phyloP scores from a whole-genome alignment of 2,797 vertebrate species.

The Xiphorhynchus erythropygius region DNA sequence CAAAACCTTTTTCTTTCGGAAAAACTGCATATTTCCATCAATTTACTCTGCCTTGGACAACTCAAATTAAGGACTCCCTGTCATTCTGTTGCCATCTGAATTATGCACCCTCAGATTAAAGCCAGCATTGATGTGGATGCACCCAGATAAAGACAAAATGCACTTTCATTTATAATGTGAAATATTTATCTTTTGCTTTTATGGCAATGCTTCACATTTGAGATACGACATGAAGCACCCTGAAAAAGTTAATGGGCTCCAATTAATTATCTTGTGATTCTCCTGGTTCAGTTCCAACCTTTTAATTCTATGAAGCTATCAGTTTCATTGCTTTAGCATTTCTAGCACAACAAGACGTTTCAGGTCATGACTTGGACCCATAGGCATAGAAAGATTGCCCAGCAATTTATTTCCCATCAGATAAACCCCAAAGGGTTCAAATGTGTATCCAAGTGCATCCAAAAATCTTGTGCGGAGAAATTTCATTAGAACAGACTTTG shows the following conservation, averaged over 20 bases:
- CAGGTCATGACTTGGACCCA: neutral
- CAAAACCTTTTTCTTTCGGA: neutral
- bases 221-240: neutral
- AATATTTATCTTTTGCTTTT: neutral
- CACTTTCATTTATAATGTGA: neutral
- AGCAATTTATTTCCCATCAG: neutral
- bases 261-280: neutral
- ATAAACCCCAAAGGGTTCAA: neutral
- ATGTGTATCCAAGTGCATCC: neutral
- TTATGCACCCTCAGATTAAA: neutral
- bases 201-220: neutral
- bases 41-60: neutral
- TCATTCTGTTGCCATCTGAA: neutral
- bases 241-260: neutral
- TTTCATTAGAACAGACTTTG: constrained; percentile 1
- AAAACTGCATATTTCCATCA: neutral
- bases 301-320: constrained; percentile 1
- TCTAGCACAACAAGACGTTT: neutral
- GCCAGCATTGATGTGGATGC: neutral
- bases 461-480: constrained; percentile 5
- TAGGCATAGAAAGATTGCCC: neutral
- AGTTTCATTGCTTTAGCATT: neutral
- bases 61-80: neutral
- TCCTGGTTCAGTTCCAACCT: neutral
- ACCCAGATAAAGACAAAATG: neutral